A percentile compares a stretch with the other conserved stretches of the same genome.
phyloP scores from a whole-genome alignment of 2,888 invertebrate species.

The Hyposoter dolosus region DNA sequence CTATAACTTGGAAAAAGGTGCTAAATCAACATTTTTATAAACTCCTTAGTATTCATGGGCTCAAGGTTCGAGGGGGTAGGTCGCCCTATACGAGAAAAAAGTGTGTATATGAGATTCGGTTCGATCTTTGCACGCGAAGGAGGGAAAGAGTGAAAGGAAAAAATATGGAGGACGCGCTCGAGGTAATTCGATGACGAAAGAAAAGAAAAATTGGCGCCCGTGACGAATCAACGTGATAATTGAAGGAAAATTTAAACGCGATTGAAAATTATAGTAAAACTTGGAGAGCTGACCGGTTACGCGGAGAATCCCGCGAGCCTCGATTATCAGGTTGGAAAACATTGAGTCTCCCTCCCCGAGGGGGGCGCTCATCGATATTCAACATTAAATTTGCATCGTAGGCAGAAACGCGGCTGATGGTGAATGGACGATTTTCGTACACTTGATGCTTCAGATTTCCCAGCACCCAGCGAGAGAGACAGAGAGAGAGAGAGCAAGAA shows the following conservation, averaged over 20 bases:
- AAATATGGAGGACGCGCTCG: neutral
- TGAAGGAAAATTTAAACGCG: neutral
- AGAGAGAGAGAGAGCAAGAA: conserved; percentile 2
- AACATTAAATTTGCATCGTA: conserved; percentile 80
- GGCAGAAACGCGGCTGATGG: conserved; percentile 70
- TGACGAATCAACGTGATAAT: neutral
- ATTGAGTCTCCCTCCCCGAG: conserved; percentile 27
- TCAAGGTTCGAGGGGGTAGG: conserved; percentile 72
- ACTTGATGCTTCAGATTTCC: conserved; percentile 79
- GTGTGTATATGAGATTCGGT: conserved; percentile 33
- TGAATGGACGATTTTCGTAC: conserved; percentile 70
- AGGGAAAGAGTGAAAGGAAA: too few relatives aligned
- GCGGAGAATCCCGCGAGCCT: conserved; percentile 11
- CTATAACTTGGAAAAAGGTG: too few relatives aligned
- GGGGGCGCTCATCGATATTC: conserved; percentile 76
- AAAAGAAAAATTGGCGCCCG: neutral
- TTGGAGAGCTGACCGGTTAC: conserved; percentile 25
- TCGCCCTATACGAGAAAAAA: conserved; percentile 64
- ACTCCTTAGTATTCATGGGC: conserved; percentile 84
- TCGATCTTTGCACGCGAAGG: too few relatives aligned
- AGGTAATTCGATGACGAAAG: conserved; percentile 77
- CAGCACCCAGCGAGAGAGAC: conserved; percentile 32
- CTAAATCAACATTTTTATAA: conserved; percentile 85
- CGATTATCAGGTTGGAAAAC: conserved; percentile 47
- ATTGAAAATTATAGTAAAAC: conserved; percentile 49